Conservation (phyloP, 2,113 vertebrate species). For the Nesoenas mayeri region DNA sequence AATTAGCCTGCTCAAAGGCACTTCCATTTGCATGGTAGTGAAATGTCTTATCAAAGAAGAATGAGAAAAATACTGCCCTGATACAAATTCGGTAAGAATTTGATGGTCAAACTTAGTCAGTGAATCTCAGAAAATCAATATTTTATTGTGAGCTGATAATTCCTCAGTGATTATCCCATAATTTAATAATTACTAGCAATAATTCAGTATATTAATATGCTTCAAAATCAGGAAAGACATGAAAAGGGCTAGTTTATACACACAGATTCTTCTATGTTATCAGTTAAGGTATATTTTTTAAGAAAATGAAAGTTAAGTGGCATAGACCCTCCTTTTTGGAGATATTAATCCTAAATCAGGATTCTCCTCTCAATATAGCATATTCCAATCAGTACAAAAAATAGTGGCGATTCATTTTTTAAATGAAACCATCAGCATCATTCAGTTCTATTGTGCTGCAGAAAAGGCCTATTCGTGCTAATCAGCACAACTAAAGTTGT, state of each 20-base stretch:
- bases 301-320: neutral
- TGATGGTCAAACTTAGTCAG: neutral
- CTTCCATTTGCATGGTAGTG: constrained; percentile 15
- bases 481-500: neutral
- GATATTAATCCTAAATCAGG: neutral
- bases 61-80: neutral
- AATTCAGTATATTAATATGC: neutral
- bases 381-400: neutral
- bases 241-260: neutral
- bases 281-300: neutral
- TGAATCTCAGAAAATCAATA: neutral
- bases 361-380: neutral
- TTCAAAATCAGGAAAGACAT: neutral
- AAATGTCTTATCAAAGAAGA: neutral
- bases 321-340: neutral
- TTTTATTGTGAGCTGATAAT: neutral
- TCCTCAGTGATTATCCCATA: neutral
- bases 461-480: neutral
- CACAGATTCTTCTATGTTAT: neutral
- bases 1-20: neutral
- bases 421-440: neutral
- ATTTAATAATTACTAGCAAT: neutral
- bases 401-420: neutral
- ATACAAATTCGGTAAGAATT: neutral
- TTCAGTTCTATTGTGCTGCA: neutral